Base-by-base conservation (phyloP, 2,113 vertebrate species). In the Guaruba guarouba region DNA sequence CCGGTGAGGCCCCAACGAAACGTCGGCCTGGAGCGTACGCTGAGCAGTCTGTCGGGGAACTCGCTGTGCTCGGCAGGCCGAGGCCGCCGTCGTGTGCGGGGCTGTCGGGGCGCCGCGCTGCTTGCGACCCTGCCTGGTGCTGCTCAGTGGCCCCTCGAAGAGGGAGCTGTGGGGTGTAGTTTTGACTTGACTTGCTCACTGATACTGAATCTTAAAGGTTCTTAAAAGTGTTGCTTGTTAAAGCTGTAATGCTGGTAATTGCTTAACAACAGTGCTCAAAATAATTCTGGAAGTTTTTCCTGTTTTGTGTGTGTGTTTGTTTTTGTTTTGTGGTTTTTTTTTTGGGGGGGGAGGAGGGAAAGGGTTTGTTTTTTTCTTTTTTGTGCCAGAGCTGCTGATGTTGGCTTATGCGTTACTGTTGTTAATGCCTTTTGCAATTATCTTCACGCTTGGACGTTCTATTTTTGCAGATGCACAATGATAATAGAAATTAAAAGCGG, bases 271-370 rank as follows among this genome's bases (percentile, higher is more conserved):
- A 23, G 27, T 7, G 6, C 48, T 52, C 39, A 27, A 43, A 91
- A 39, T 11, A 19, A 7, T 17, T 64, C 29, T 83, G 35, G 8
- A 46, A 55, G 10, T 8, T 59, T 59, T n/a, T 59, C 33, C 13
- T n/a, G 13, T 22, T 13, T 13, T 22, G 28, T 57, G 54, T 57
- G 31, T 57, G 55, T n/a, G 19, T 22, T 13, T 55, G 11, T 8
- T 52, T 28, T 29, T 17, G 14, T 17, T 44, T 44, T 18, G 4
- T 18, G 8, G 1, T 11, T 19, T 54, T 18, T 13, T 33, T 57
- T 33, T 7, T 3, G 4, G 9, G 6, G 0, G 19, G 17, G 10
- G 18, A 5, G 8, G 18, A 4, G 18, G 31, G 7, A 22, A n/a
- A n/a, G 31, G 54, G 55, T n/a, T n/a, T 57, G 48, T 1, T 13